Base-by-base conservation (phyloP, 2,797 vertebrate genomes). In the Clarias pachynema region DNA sequence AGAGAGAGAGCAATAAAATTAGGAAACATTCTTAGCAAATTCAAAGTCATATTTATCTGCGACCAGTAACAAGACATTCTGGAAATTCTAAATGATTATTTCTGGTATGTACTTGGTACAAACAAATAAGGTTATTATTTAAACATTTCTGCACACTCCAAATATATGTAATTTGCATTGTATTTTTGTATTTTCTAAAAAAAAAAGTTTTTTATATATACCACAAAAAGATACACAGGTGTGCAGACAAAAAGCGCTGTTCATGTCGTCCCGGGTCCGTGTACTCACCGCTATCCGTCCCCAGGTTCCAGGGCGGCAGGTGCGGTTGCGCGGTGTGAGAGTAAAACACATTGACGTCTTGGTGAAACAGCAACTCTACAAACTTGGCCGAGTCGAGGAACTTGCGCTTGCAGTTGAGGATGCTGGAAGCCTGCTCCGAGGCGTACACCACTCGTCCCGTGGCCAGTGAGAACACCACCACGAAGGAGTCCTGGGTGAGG, bases 281-380 rank as follows among this genome's bases (percentile, higher is more conserved):
- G 44, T 7, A 77, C 92, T 85, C 89, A 98, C 97, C 96, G 89
- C 93, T 94, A 85, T 94, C 95, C 0, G 94, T 93, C 88, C 94
- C 90, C 82, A 77, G 89, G 87, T 94, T 96, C 97, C 97, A 98
- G 31, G 95, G 95, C 0, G 97, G 97, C 57, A 98, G 93, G 85
- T 96, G 96, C 1, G 95, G 94, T 85, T 94, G 96, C 1, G 95
- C 96, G 0, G 96, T 97, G 92, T 97, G 95, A 0, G 92, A 91
- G 81, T 96, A 97, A 93, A 98, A 98, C 84, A 97, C 95, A 1
- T 96, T 95, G 84, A 97, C 94, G 6, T 99, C 97, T 89, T 96
- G 96, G 89, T 97, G 97, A 82, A 95, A 96, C 22, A 98, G 95
- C 85, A 98, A 92, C 90, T 98, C 96, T 8, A 96, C 96, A 59